Percentiles rank a stretch among this genome's conserved stretches.
phyloP scores from a whole-genome alignment of 1,140 invertebrate genomes.

The Cherax destructor region DNA sequence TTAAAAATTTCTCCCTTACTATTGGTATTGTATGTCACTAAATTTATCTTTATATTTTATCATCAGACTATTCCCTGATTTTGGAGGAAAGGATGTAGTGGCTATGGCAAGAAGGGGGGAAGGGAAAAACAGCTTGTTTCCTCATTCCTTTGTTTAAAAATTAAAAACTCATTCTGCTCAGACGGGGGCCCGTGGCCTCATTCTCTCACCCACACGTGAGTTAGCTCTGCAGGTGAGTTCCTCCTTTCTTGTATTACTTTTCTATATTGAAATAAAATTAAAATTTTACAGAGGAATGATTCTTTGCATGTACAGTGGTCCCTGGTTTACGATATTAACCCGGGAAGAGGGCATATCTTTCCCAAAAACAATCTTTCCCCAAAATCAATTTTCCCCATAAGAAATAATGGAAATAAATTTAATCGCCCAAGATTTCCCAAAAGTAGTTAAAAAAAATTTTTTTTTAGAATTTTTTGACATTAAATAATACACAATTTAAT shows the following conservation, averaged over 20 bases:
- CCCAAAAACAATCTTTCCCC: too few relatives aligned
- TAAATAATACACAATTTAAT: too few relatives aligned
- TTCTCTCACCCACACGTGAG: conserved; percentile 97
- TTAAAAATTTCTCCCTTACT: not conserved
- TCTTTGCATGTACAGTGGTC: too few relatives aligned
- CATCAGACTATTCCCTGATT: conserved; percentile 93
- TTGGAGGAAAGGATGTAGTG: conserved; percentile 95
- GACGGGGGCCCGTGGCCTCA: conserved; percentile 87
- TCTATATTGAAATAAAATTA: not conserved
- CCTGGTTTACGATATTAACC: too few relatives aligned
- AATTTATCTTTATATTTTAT: conserved; percentile 29
- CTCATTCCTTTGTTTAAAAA: conserved; percentile 95
- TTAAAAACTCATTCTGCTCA: conserved; percentile 83
- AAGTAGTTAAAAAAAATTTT: too few relatives aligned
- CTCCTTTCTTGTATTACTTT: not conserved
- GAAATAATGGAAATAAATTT: too few relatives aligned
- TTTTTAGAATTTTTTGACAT: too few relatives aligned
- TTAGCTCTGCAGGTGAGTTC: conserved; percentile 87
- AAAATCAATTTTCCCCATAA: too few relatives aligned
- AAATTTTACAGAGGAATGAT: too few relatives aligned
- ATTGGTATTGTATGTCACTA: conserved; percentile 63
- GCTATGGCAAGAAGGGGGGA: conserved; percentile 99
- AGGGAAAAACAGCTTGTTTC: conserved; percentile 99
- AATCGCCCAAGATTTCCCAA: too few relatives aligned
- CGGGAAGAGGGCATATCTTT: too few relatives aligned